These are phyloP conservation scores for Brenthis ino DNA, from an alignment of 2,888 invertebrate species.

Conservation along the genomic window DNA sequence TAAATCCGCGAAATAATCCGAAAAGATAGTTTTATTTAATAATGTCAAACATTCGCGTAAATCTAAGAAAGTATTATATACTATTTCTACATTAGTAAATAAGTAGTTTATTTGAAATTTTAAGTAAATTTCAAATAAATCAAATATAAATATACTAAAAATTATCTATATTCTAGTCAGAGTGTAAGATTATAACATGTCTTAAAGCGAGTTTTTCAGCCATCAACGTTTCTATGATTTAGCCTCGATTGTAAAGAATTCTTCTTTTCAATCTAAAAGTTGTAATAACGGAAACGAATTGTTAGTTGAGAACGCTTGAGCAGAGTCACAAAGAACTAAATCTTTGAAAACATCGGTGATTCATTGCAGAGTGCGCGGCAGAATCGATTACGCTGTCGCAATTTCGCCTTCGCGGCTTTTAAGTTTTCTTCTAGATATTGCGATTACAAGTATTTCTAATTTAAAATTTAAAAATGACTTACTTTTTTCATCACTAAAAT, in stretches of 20 bases:
- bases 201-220: not conserved
- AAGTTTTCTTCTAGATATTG: constrained; percentile 65
- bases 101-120: no score
- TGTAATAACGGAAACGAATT: constrained; percentile 17
- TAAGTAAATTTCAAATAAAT: no score
- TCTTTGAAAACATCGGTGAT: constrained; percentile 74
- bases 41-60: no score
- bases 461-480: not conserved
- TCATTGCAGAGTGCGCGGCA: constrained; percentile 83
- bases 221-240: not conserved
- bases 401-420: constrained; percentile 10
- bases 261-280: constrained; percentile 14
- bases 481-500: no score
- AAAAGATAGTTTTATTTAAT: no score
- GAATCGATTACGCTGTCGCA: constrained; percentile 83
- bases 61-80: no score
- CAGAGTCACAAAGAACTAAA: constrained; percentile 38
- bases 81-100: no score
- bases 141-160: no score
- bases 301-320: constrained; percentile 16
- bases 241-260: not conserved
- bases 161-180: no score
- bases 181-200: not conserved
- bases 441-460: constrained; percentile 5
- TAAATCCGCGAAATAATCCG: no score